Evolutionary conservation across 2,797 vertebrate genomes (phyloP).

Genomic region (Novumbra hubbsi): DNA sequence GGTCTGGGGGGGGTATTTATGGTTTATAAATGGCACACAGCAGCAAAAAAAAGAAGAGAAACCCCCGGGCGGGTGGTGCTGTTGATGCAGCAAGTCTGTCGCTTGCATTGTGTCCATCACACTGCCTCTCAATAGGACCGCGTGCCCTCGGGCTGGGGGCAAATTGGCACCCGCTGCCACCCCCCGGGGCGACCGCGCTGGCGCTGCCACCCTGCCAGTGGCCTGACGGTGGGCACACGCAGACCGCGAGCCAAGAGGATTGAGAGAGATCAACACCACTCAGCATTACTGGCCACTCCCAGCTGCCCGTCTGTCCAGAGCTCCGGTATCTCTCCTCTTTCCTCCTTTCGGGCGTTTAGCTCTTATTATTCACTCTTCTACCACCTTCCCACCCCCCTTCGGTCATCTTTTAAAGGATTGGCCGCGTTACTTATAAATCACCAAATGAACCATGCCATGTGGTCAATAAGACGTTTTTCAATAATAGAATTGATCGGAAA

Average conservation of each 20-base stretch:
- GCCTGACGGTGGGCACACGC: slow-evolving; percentile 58
- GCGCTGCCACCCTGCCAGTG: slow-evolving; percentile 62
- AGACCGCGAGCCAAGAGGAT: slow-evolving; percentile 66
- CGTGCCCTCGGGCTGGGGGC: slow-evolving; percentile 67
- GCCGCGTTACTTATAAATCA: neutral
- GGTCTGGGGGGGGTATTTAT: slow-evolving; percentile 80
- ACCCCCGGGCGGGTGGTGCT: slow-evolving; percentile 84
- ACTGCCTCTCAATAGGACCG: slow-evolving; percentile 79
- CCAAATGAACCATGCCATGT: neutral
- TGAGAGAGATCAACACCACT: slow-evolving; percentile 68
- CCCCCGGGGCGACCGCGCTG: slow-evolving; percentile 65
- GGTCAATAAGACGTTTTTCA: no score
- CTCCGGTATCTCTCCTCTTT: neutral
- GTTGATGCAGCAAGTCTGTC: slow-evolving; percentile 86
- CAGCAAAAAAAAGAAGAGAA: slow-evolving; percentile 82
- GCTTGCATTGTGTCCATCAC: slow-evolving; percentile 74
- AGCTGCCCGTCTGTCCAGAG: slow-evolving; percentile 23
- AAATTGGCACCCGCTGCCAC: slow-evolving; percentile 82
- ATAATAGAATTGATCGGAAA: no score
- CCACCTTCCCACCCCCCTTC: neutral
- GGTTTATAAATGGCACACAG: slow-evolving; percentile 74
- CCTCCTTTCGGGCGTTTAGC: neutral
- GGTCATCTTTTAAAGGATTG: no score
- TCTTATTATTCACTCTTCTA: slow-evolving; percentile 10
- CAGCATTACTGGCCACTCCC: slow-evolving; percentile 56